Evolutionary conservation across 2,113 vertebrate species (phyloP).

Genomic region (Tringa solitaria): DNA sequence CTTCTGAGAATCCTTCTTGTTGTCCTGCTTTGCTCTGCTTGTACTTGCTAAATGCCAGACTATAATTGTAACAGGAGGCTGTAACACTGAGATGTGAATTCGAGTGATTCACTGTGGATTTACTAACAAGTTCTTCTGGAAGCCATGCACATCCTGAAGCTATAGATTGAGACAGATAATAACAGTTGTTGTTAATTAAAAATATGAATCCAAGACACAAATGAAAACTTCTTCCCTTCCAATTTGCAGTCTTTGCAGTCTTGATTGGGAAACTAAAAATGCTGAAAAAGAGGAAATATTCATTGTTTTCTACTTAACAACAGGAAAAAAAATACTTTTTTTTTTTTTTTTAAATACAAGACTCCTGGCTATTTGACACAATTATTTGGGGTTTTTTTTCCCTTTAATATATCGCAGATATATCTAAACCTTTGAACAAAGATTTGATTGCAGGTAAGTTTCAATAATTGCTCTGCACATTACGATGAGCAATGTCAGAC

Average conservation of each 20-base stretch:
- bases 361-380: not conserved
- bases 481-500: not conserved
- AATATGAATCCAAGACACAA: not conserved
- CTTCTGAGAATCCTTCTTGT: not conserved
- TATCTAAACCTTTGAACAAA: not conserved
- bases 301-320: not conserved
- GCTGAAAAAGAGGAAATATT: not conserved
- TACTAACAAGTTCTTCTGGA: not conserved
- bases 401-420: not conserved
- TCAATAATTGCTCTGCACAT: not conserved
- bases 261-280: not conserved
- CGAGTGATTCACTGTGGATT: not conserved
- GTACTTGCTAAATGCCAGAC: not conserved
- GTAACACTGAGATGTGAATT: not conserved
- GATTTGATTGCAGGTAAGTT: not conserved
- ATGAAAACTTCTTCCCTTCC: not conserved
- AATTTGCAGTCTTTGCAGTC: not conserved
- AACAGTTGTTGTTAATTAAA: not conserved
- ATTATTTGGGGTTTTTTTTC: not conserved
- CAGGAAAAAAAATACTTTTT: not conserved
- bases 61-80: not conserved
- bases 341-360: not conserved
- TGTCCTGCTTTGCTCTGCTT: not conserved
- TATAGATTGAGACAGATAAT: not conserved
- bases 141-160: not conserved